Conservation (phyloP, 2,888 invertebrate species). For the Clistopyga incitator region DNA sequence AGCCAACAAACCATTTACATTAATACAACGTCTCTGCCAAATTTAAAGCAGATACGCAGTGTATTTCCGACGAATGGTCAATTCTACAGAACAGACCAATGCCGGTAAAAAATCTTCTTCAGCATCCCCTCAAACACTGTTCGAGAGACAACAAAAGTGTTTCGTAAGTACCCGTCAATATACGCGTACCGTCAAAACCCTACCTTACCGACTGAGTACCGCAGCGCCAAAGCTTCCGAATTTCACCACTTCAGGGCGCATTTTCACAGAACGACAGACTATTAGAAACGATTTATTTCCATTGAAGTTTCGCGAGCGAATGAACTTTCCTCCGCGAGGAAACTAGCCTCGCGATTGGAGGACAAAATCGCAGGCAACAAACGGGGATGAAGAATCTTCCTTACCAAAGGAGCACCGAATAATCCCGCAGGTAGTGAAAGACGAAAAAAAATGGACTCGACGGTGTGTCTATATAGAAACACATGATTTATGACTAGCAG, state of each 20-base stretch:
- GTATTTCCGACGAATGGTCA: too few relatives aligned
- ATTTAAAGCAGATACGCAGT: too few relatives aligned
- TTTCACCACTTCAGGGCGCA: neutral
- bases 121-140: too few relatives aligned
- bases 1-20: too few relatives aligned
- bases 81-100: too few relatives aligned
- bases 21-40: too few relatives aligned
- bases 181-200: constrained; percentile 1
- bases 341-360: neutral
- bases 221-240: neutral
- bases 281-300: neutral
- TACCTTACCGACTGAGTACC: neutral
- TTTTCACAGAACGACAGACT: constrained; percentile 1
- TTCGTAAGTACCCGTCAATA: too few relatives aligned
- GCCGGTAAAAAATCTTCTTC: neutral
- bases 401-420: constrained; percentile 38
- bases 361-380: neutral
- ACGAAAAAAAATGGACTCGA: constrained; percentile 50
- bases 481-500: constrained; percentile 59
- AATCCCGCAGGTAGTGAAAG: neutral
- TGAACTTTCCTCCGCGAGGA: neutral
- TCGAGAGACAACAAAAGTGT: too few relatives aligned
- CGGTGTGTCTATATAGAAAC: constrained; percentile 44
- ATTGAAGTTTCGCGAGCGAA: neutral
- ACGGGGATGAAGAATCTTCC: constrained; percentile 4